Base-by-base conservation (phyloP, 1,140 invertebrate genomes). In the Drosophila eugracilis region DNA sequence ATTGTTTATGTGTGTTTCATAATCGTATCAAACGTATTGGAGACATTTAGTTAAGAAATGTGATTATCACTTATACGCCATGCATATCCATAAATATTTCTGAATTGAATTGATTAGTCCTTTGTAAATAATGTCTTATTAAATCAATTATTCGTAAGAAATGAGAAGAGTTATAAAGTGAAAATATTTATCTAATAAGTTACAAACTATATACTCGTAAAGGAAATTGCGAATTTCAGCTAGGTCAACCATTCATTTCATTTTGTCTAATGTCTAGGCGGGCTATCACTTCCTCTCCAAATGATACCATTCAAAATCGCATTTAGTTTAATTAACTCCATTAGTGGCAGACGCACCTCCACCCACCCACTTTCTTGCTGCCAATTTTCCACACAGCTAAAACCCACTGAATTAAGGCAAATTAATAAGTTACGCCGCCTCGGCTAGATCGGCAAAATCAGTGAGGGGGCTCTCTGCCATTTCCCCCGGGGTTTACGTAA, bases 351-450 rank as follows among this genome's bases (percentile, higher is more conserved):
- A 75, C 70, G 15, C 58, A 57, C 59, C 50, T 70, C 65, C 63
- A 39, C 63, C 19, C 62, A 30, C 34, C 7, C 6, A 37, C 49
- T 71, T 77, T 78, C 59, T 60, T 67, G 41, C 24, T 59, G 77
- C 63, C 69, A 86, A 86, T 86, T 86, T 88, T 74, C 77, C 63
- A 75, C 59, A 66, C 41, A 44, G 34, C 76, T 26, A 57, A 88
- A 86, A 83, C 70, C 52, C 59, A 78, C 69, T 59, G 81, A 86
- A 88, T 88, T 88, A 83, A 88, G 45, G 24, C 78, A 88, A 88
- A 86, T 86, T 86, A 88, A 75, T 86, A 85, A 76, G 80, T 81
- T 37, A 45, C 75, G 30, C 19, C 45, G 48, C 34, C 45, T 7
- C 15, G 34, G 45, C 44, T 22, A 70, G 48, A 79, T 75, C 63